These are phyloP conservation scores for Cebidichthys violaceus DNA, from an alignment of 2,113 vertebrate genomes.

Conservation along the genomic window DNA sequence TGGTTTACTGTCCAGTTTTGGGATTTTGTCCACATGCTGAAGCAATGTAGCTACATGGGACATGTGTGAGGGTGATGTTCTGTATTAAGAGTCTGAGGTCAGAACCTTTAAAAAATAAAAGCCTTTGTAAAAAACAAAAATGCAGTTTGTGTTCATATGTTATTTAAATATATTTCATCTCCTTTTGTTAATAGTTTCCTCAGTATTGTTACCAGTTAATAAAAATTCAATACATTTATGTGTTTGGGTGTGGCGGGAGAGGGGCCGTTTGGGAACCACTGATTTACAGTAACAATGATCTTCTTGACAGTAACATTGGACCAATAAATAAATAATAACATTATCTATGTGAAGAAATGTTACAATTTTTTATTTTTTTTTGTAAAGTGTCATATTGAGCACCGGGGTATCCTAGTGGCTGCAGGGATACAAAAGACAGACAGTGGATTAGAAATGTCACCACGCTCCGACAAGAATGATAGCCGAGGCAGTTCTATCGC, in stretches of 20 bases:
- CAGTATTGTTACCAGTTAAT: neutral
- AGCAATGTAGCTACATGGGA: neutral
- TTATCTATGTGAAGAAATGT: conserved; percentile 24
- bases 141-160: neutral
- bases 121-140: neutral
- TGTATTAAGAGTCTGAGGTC: neutral
- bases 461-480: conserved; percentile 21
- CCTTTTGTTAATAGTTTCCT: neutral
- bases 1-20: neutral
- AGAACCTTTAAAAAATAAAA: neutral
- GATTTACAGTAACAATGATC: conserved; percentile 40
- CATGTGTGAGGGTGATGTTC: neutral
- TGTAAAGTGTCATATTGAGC: conserved; percentile 40
- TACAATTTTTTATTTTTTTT: too few relatives aligned
- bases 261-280: conserved; percentile 31
- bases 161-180: conserved; percentile 6
- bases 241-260: neutral
- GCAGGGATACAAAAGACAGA: conserved; percentile 58
- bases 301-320: conserved; percentile 40
- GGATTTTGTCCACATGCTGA: neutral
- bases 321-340: conserved; percentile 46
- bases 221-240: neutral
- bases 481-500: conserved; percentile 10
- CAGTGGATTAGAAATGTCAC: conserved; percentile 27
- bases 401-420: conserved; percentile 39